phyloP scores from a whole-genome alignment of 2,888 invertebrate genomes.

The Stenolophus ochropezus region DNA sequence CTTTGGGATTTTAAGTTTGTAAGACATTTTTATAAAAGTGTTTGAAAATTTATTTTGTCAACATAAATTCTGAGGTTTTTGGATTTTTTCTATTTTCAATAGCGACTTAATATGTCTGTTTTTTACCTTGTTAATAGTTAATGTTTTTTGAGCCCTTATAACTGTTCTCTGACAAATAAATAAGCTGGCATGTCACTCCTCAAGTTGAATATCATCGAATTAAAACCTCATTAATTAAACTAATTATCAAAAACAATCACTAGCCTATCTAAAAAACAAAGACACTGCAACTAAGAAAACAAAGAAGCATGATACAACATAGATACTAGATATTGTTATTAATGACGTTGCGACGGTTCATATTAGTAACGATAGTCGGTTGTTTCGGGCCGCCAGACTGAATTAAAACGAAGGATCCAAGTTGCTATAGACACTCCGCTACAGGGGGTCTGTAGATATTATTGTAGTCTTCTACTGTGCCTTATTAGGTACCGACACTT shows the following conservation, averaged over 20 bases:
- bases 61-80: no score
- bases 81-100: no score
- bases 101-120: no score
- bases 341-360: constrained; percentile 41
- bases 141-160: no score
- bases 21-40: no score
- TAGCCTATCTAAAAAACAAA: constrained; percentile 7
- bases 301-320: constrained; percentile 30
- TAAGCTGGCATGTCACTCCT: neutral
- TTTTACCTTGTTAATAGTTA: no score
- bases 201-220: neutral
- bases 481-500: constrained; percentile 38
- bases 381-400: constrained; percentile 30
- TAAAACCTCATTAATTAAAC: constrained; percentile 24
- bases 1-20: no score
- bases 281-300: constrained; percentile 13
- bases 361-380: constrained; percentile 56
- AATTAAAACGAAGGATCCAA: constrained; percentile 51
- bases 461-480: constrained; percentile 5
- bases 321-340: constrained; percentile 37
- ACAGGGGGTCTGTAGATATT: constrained; percentile 43
- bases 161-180: neutral
- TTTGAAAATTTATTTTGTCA: no score
- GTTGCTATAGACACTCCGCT: constrained; percentile 22
- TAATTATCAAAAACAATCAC: constrained; percentile 41